phyloP scores from a whole-genome alignment of 1,140 invertebrate species.

The Dendroctonus valens region DNA sequence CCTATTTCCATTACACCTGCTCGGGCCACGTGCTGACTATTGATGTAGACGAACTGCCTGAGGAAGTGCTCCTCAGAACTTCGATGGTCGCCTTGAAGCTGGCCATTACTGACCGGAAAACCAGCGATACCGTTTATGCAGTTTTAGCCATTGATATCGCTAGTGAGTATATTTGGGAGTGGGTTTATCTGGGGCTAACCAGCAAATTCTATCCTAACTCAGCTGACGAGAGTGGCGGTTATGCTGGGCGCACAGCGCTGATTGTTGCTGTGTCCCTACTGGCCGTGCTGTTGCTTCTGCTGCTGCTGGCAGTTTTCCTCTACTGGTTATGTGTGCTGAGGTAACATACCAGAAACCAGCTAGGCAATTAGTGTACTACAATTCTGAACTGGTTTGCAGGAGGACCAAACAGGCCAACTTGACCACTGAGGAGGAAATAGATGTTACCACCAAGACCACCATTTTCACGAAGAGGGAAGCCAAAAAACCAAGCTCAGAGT shows the following conservation, averaged over 20 bases:
- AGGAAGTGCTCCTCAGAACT: conserved; percentile 5
- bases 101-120: conserved; percentile 12
- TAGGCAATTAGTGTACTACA: too few species aligned
- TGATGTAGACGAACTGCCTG: conserved; percentile 4
- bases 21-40: conserved; percentile 6
- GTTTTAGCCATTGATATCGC: conserved; percentile 21
- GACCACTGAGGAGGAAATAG: conserved; percentile 2
- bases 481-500: conserved; percentile 4
- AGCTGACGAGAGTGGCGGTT: background rate
- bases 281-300: conserved; percentile 36
- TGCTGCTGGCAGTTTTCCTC: conserved; percentile 36
- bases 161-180: background rate
- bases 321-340: conserved; percentile 42
- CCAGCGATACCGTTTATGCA: conserved; percentile 12
- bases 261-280: conserved; percentile 45
- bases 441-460: background rate
- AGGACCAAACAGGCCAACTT: background rate
- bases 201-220: background rate
- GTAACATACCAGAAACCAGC: conserved; percentile 15
- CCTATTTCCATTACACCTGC: conserved; percentile 13
- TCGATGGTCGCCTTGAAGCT: conserved; percentile 25
- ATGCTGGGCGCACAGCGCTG: conserved; percentile 31
- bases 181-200: too few species aligned
- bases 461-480: conserved; percentile 17
- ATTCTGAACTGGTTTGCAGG: too few species aligned